Percentiles rank a stretch among this genome's conserved stretches.
Conservation (phyloP, 1,140 invertebrate genomes). For the Hylaeus anthracinus region DNA sequence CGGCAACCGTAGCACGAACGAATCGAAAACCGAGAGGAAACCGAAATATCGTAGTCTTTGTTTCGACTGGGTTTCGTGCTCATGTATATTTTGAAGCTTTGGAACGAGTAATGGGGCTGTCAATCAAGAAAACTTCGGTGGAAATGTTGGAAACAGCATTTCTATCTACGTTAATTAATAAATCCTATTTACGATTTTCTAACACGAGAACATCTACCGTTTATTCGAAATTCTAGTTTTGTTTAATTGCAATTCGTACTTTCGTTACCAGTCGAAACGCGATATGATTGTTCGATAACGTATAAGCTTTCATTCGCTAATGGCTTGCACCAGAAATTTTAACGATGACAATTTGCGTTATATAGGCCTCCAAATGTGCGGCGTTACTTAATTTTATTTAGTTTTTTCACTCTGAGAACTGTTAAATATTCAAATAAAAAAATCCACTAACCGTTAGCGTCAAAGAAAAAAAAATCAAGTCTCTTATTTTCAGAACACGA, state of each 20-base stretch:
- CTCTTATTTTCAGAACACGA: background rate
- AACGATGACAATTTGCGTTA: background rate
- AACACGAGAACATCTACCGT: background rate
- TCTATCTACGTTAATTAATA: background rate
- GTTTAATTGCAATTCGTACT: background rate
- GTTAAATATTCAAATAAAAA: background rate
- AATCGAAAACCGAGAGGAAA: background rate
- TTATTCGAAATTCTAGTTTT: background rate
- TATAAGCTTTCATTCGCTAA: background rate
- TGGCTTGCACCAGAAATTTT: background rate
- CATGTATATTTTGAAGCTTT: background rate
- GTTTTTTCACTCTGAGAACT: background rate
- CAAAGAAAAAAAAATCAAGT: background rate
- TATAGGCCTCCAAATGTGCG: background rate
- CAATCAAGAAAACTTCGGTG: background rate
- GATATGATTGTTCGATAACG: background rate
- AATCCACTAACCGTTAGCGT: background rate
- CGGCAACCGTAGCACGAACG: background rate
- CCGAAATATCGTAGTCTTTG: conserved; percentile 8
- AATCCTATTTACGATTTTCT: background rate
- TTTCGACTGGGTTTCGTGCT: background rate
- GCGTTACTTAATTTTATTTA: background rate
- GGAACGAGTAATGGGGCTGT: background rate
- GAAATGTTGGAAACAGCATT: background rate
- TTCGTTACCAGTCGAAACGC: background rate